Base-by-base conservation (phyloP, 2,888 invertebrate genomes). In the Drymonia ruficornis region DNA sequence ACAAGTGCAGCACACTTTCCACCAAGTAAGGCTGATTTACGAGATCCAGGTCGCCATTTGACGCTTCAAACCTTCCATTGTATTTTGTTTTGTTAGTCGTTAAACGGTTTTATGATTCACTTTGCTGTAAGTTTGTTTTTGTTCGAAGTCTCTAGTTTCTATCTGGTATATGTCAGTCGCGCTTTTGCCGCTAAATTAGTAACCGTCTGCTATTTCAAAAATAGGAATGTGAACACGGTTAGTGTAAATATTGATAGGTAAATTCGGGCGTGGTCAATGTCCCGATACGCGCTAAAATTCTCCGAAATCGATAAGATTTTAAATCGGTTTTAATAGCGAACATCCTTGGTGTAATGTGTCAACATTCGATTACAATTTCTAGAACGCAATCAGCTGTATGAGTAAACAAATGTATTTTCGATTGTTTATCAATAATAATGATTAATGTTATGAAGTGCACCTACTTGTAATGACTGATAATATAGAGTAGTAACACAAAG, bases 21-120 rank as follows among this genome's bases (percentile, higher is more conserved):
- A 53, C 69, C 70, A 55, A 61, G 53, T 67, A 74, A 56, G 75
- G 71, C 40, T 53, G 42, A 34, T 29, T 45, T 59, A 64, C 45
- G 53, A 56, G 56, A 68, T 65, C 59, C 63, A 59, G 71, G 65
- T 67, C 65, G 56, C 34, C n/a, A 23, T 45, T 45, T 9, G 23
- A 16, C 43, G 19, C 43, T 19, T 13, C 7, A 15, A 43, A 19
- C 43, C 43, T 43, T 43, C 18, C 4, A 43, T 43, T 43, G 43
- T 43, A 11, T 13, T 43, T 19, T 9, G 19, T 43, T 43, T 43
- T 5, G 19, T n/a, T 2, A n/a, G 13, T 36, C 11, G 40, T 40
- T 18, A 18, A 42, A 18, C 18, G 8, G 42, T 11, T 19, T 42
- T 31, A 7, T 46, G 29, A 46, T 13, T 46, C 13, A 13, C 18